Conservation (phyloP, 2,113 vertebrate genomes). For the Equus przewalskii region DNA sequence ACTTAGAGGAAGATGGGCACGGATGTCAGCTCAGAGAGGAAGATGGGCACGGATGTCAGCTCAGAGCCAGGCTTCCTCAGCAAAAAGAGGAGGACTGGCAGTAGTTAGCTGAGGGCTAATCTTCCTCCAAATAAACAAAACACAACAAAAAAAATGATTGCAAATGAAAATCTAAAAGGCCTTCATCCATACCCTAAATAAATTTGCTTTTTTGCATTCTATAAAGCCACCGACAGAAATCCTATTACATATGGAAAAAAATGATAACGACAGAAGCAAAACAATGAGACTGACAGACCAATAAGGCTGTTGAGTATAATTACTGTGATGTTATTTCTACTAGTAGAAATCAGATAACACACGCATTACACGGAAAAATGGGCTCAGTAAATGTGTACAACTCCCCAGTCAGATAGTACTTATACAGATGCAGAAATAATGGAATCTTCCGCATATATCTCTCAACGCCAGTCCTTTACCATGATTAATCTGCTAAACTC, state of each 20-base stretch:
- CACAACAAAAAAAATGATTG: not conserved
- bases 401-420: not conserved
- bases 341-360: conserved; percentile 34
- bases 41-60: no score
- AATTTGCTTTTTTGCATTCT: not conserved
- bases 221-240: conserved; percentile 56
- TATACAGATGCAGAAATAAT: not conserved
- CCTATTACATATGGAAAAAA: not conserved
- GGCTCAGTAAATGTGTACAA: not conserved
- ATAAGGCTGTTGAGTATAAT: not conserved
- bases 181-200: not conserved
- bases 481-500: not conserved
- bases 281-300: conserved; percentile 3
- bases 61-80: no score
- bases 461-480: not conserved
- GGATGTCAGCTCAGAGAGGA: no score
- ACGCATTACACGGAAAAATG: not conserved
- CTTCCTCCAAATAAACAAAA: no score
- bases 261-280: conserved; percentile 38
- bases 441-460: not conserved
- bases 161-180: not conserved
- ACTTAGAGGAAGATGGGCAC: no score
- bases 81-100: no score
- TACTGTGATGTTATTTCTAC: conserved; percentile 5
- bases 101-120: no score